phyloP scores from a whole-genome alignment of 2,888 invertebrate genomes.

The Trisateles emortualis region DNA sequence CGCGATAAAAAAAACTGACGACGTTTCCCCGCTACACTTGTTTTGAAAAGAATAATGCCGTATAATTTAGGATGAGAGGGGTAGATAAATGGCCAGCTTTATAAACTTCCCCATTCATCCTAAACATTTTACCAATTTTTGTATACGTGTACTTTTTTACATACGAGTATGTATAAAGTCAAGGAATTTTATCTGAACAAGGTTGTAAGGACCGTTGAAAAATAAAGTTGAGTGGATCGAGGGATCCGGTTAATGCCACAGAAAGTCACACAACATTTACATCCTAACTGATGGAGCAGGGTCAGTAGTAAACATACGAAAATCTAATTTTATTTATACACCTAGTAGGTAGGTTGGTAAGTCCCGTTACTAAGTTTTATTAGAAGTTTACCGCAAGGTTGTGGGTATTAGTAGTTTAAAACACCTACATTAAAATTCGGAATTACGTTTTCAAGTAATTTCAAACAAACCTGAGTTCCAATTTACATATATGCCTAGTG shows the following conservation, averaged over 20 bases:
- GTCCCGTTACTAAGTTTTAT: conserved; percentile 6
- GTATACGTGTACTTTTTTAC: conserved; percentile 47
- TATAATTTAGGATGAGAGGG: conserved; percentile 57
- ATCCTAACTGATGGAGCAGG: neutral
- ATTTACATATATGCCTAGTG: too few species aligned
- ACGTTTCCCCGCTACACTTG: conserved; percentile 53
- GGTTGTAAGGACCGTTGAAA: neutral
- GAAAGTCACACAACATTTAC: neutral
- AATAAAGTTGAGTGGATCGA: neutral
- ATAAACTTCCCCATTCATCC: conserved; percentile 43
- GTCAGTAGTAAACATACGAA: neutral
- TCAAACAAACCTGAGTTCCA: too few species aligned
- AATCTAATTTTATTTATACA: neutral
- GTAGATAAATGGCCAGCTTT: conserved; percentile 50
- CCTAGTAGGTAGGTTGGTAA: neutral
- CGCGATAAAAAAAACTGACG: conserved; percentile 55
- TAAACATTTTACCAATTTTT: conserved; percentile 43
- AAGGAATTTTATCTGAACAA: neutral
- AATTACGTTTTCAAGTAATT: neutral
- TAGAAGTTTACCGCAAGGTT: neutral
- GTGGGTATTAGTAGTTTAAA: neutral
- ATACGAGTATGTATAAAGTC: conserved; percentile 1
- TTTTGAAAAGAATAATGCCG: conserved; percentile 54
- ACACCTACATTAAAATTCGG: conserved; percentile 1
- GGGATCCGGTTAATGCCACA: neutral